Percentiles rank a stretch among this genome's conserved stretches.
Conservation (phyloP, 2,797 vertebrate species). For the Eptatretus atami region DNA sequence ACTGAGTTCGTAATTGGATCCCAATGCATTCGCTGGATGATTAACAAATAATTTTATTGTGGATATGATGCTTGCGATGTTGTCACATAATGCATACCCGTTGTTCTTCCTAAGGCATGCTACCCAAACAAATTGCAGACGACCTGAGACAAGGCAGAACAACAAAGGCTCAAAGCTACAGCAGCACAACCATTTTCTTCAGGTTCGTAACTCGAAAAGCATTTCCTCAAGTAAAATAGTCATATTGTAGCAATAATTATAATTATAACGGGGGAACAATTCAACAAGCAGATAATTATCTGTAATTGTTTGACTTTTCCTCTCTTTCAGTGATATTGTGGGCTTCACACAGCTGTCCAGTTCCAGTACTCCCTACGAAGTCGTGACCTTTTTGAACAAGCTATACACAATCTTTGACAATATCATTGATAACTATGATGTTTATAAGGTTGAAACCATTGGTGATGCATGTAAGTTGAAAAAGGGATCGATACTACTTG, state of each 20-base stretch:
- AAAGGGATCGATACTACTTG: too few species aligned
- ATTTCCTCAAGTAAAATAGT: too few species aligned
- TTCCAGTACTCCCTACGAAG: conserved; percentile 32
- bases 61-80: too few species aligned
- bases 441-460: conserved; percentile 45
- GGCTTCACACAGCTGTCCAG: conserved; percentile 45
- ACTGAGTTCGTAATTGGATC: too few species aligned
- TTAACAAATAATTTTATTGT: too few species aligned
- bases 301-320: conserved; percentile 9
- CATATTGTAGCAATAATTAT: too few species aligned
- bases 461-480: conserved; percentile 28
- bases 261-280: too few species aligned
- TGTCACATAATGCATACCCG: neutral
- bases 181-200: conserved; percentile 38
- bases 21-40: too few species aligned
- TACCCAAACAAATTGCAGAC: conserved; percentile 35
- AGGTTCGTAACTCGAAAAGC: conserved; percentile 16
- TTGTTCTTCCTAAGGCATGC: conserved; percentile 20
- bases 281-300: too few species aligned
- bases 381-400: conserved; percentile 37
- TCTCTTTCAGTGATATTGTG: conserved; percentile 28
- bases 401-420: conserved; percentile 40
- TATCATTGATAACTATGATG: conserved; percentile 38
- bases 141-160: conserved; percentile 32
- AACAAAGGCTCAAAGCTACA: conserved; percentile 30